Evolutionary conservation across 2,113 vertebrate species (phyloP), one percentile per base, ranked within the genome.

Genomic region (Apistogramma diplotaenia): DNA sequence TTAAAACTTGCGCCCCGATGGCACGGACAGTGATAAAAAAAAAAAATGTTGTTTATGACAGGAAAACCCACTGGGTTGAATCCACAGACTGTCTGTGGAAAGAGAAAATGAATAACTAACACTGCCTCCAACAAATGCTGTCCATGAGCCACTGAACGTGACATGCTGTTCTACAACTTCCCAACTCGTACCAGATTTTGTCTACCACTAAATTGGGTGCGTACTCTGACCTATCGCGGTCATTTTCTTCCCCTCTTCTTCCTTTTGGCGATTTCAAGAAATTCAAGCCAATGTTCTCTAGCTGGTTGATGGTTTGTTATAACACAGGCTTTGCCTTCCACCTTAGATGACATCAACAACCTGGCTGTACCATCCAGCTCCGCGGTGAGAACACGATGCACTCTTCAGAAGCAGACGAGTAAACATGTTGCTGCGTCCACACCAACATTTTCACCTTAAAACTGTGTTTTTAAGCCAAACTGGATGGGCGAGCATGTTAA

Each of bases 51-150:
- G 58, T 70, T 58, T 23, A 40, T 54, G 70, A 84, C 83, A 74
- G 80, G 81, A 84, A 77, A 79, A 18, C 77, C 82, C 87, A 83
- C 76, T 88, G 81, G 80, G 88, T 82, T 76, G 77, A 57, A 85
- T 80, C 77, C 59, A 6, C 21, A 43, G 37, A 51, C 62, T 78
- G 79, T 76, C 84, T 56, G 62, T n/a, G 61, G 43, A 71, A 70
- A 79, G 33, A 27, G 7, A 59, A 67, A 77, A 33, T 53, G 62
- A 83, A 72, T 70, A 78, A 76, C 37, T 77, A 77, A 77, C 71
- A 73, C 54, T 77, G 74, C 25, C 56, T 85, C 80, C 74, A 71
- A 71, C 54, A 78, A 51, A 31, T 58, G 49, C 81, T 60, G 78
- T 71, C 78, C 79, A 74, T 61, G 35, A 78, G 46, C 33, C 67